These are phyloP conservation scores for Rallus limicola DNA, from an alignment of 2,113 vertebrate species.

Conservation along the genomic window DNA sequence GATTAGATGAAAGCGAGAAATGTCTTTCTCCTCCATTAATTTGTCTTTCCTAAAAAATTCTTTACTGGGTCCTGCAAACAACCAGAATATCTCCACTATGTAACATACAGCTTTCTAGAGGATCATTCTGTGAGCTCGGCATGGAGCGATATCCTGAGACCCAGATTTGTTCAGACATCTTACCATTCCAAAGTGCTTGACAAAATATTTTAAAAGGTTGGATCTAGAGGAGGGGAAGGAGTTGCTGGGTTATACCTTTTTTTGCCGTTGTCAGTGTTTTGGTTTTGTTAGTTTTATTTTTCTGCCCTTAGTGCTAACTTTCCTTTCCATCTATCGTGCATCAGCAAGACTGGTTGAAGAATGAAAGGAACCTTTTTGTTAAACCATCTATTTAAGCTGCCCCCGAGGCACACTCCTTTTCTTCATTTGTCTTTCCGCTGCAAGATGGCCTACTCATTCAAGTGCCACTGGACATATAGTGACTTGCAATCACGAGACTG, in stretches of 20 bases:
- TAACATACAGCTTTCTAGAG: background rate
- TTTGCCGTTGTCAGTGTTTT: no score
- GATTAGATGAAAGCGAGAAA: background rate
- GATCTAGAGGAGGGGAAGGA: background rate
- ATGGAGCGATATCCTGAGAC: background rate
- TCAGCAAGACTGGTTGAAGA: background rate
- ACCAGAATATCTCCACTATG: background rate
- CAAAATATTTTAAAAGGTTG: background rate
- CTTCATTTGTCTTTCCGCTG: background rate
- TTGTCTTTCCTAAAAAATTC: background rate
- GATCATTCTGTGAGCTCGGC: background rate
- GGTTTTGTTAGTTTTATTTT: background rate
- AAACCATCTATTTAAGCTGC: background rate
- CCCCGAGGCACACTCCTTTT: background rate
- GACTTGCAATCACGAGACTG: background rate
- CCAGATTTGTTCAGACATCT: background rate
- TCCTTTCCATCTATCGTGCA: background rate
- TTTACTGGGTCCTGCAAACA: background rate
- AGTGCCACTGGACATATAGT: background rate
- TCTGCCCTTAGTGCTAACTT: background rate
- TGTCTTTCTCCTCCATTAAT: background rate
- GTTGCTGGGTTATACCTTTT: no score
- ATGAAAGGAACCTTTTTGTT: background rate
- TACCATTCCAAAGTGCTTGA: background rate
- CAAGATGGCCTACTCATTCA: background rate